Conservation (phyloP, 2,113 vertebrate genomes). For the Pedionomus torquatus region DNA sequence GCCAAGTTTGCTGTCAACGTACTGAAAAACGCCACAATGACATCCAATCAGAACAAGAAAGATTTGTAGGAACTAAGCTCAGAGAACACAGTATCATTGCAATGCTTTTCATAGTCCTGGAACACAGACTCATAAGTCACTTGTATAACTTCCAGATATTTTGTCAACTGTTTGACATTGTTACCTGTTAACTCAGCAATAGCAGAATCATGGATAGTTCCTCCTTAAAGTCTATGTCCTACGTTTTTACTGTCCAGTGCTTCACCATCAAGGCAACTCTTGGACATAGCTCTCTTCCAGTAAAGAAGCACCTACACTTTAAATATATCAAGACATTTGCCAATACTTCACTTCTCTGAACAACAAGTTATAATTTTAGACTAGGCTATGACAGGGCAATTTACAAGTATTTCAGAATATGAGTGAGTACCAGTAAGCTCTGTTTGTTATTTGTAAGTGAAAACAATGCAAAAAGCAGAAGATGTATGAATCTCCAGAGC, state of each 20-base stretch:
- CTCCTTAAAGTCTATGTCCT: not conserved
- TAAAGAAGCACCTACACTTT: not conserved
- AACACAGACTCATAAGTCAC: not conserved
- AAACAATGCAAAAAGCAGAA: not conserved
- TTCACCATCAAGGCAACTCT: not conserved
- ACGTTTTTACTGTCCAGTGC: not conserved
- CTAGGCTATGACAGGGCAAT: not conserved
- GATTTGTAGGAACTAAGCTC: not conserved
- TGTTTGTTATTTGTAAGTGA: not conserved
- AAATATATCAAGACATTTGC: not conserved
- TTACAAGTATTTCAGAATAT: constrained; percentile 45
- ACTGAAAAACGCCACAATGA: not conserved
- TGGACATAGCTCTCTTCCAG: not conserved
- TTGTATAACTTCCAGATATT: not conserved
- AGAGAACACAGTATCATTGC: not conserved
- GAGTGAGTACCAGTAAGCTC: not conserved
- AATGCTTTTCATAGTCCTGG: not conserved
- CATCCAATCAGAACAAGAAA: not conserved
- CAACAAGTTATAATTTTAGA: not conserved
- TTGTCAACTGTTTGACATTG: not conserved
- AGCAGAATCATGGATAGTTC: not conserved
- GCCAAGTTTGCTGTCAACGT: not conserved
- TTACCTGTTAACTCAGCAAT: not conserved
- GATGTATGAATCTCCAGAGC: not conserved
- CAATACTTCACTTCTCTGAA: not conserved